Conservation (phyloP, 2,113 vertebrate genomes). For the Hucho hucho region DNA sequence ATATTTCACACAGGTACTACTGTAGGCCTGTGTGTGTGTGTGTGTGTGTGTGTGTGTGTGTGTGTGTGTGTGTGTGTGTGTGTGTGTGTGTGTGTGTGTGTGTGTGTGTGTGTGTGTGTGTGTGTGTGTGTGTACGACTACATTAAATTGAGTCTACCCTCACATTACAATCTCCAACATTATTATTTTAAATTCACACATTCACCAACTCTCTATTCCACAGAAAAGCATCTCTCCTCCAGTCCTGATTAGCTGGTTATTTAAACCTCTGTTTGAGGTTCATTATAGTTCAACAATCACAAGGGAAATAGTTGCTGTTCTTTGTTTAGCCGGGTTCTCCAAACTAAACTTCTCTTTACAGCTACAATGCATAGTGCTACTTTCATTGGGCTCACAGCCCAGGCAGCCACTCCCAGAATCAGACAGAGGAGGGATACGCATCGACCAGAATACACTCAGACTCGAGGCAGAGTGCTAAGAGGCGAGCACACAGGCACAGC, state of each 20-base stretch:
- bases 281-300: no score
- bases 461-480: slow-evolving; percentile 9
- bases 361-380: background rate
- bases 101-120: no score
- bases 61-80: slow-evolving; percentile 15
- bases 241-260: no score
- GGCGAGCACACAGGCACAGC: background rate
- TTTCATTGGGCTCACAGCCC: slow-evolving; percentile 17
- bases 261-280: no score
- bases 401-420: background rate
- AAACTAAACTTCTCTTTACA: slow-evolving; percentile 22
- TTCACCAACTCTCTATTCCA: no score
- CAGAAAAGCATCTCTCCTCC: no score
- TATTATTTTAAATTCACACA: no score
- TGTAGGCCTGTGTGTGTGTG: slow-evolving; percentile 15
- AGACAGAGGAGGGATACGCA: background rate
- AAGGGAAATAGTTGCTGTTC: no score
- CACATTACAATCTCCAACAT: no score
- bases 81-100: no score
- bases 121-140: background rate
- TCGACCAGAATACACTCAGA: slow-evolving; percentile 21
- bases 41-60: background rate
- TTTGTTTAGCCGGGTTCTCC: slow-evolving; percentile 14
- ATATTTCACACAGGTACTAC: slow-evolving; percentile 57
- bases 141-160: no score